A percentile compares a stretch with the other conserved stretches of the same genome.
Evolutionary conservation across 2,797 vertebrate genomes (phyloP).

Genomic region (Hippocampus kuda): DNA sequence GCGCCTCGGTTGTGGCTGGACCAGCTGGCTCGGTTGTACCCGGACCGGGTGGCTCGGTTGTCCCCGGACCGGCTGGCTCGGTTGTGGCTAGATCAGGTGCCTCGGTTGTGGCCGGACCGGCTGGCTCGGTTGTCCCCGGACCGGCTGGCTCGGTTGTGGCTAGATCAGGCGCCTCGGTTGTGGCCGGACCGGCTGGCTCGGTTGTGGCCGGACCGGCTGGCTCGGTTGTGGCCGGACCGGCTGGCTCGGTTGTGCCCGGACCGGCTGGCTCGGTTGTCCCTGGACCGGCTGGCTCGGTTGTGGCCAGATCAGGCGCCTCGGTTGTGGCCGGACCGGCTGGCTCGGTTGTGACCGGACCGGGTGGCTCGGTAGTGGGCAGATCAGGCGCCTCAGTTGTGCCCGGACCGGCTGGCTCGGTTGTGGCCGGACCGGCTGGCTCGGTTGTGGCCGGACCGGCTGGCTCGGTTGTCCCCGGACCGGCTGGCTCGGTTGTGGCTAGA

Average conservation of each 20-base stretch:
- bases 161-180: too few relatives aligned
- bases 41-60: too few relatives aligned
- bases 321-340: background rate
- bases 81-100: background rate
- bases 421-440: background rate
- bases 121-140: too few relatives aligned
- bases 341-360: too few relatives aligned
- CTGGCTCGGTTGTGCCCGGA: background rate
- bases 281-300: background rate
- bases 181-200: too few relatives aligned
- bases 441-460: background rate
- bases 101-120: too few relatives aligned
- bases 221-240: background rate
- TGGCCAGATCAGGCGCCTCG: rapidly evolving
- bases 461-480: background rate
- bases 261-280: background rate
- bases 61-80: background rate
- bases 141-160: too few relatives aligned
- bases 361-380: too few relatives aligned
- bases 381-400: rapidly evolving
- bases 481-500: background rate
- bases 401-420: background rate
- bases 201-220: too few relatives aligned
- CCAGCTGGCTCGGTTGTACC: too few relatives aligned
- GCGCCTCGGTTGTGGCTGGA: too few relatives aligned